These are phyloP conservation scores for Oceanites oceanicus DNA, from an alignment of 2,113 vertebrate genomes.

Conservation along the genomic window DNA sequence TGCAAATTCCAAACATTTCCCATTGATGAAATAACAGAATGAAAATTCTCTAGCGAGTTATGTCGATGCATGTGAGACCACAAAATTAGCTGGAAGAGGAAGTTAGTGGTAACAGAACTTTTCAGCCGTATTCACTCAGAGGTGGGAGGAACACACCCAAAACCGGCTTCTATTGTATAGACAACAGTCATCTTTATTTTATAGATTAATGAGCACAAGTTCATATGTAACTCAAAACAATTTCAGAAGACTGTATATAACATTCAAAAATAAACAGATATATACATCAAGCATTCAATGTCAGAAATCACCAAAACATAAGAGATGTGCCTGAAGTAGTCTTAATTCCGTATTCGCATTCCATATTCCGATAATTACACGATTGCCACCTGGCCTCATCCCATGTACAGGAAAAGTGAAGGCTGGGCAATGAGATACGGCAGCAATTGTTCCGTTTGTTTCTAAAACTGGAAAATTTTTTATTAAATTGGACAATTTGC, in stretches of 20 bases:
- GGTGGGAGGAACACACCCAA: not conserved
- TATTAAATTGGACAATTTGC: not conserved
- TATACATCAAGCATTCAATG: not conserved
- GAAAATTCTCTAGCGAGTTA: not conserved
- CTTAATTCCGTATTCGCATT: fast-evolving
- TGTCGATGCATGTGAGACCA: not conserved
- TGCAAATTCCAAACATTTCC: constrained; percentile 51
- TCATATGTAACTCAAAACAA: not conserved
- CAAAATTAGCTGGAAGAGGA: not conserved
- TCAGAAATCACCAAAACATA: not conserved
- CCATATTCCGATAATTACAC: not conserved
- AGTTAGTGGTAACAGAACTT: not conserved
- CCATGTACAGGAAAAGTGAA: not conserved
- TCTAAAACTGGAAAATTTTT: not conserved
- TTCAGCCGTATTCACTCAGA: not conserved
- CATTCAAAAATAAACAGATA: not conserved
- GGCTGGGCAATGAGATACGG: not conserved
- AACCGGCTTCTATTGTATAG: not conserved
- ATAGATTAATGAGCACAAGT: not conserved
- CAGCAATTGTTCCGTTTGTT: not conserved
- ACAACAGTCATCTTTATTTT: not conserved
- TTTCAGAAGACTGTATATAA: not conserved
- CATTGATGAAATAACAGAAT: constrained; percentile 41
- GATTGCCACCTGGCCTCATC: not conserved
- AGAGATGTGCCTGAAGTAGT: not conserved